Percentiles rank a stretch among this genome's conserved stretches.
These are phyloP conservation scores for Panurus biarmicus DNA, from an alignment of 2,113 vertebrate species.

Conservation along the genomic window DNA sequence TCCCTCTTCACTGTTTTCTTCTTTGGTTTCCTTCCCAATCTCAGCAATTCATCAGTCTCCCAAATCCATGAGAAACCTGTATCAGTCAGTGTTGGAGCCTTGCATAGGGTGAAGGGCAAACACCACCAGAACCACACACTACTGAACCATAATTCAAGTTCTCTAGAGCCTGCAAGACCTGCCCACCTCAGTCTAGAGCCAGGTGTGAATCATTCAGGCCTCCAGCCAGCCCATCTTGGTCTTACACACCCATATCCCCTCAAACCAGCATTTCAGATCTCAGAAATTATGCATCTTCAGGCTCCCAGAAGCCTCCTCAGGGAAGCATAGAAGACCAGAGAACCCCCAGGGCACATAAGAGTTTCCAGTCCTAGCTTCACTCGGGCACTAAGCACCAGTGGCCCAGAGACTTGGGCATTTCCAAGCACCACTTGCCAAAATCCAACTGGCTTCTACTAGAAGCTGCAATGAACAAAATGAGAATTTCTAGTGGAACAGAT, in stretches of 20 bases:
- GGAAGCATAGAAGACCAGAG: neutral
- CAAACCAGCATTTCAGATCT: neutral
- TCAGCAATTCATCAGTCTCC: neutral
- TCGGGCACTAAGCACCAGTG: neutral
- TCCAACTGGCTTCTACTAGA: neutral
- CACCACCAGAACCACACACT: neutral
- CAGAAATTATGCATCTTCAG: neutral
- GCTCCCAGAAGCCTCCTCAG: neutral
- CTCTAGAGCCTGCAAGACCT: neutral
- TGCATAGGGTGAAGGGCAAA: neutral
- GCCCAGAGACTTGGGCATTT: neutral
- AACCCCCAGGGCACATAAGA: accelerated
- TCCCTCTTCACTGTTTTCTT: neutral
- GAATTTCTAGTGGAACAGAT: neutral
- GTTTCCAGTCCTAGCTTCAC: neutral
- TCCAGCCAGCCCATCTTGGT: neutral
- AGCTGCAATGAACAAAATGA: neutral
- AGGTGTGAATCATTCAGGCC: neutral
- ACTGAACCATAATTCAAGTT: neutral
- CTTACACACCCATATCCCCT: neutral
- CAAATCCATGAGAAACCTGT: neutral
- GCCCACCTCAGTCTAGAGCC: neutral
- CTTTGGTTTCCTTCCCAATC: neutral
- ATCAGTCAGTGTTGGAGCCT: neutral
- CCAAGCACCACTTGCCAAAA: neutral